Evolutionary conservation across 2,888 invertebrate genomes (phyloP).

Genomic region (Drosophila mercatorum): DNA sequence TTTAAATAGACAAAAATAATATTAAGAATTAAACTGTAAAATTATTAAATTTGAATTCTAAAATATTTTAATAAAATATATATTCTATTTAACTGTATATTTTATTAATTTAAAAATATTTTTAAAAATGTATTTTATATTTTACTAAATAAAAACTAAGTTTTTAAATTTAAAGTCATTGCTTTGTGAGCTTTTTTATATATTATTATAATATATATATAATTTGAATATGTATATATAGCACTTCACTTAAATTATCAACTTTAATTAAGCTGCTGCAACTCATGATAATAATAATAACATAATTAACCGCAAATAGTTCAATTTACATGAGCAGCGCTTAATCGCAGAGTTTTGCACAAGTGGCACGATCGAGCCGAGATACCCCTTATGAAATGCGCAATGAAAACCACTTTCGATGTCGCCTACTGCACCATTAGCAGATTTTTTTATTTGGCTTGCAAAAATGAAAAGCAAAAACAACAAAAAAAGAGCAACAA

Average conservation of each 20-base stretch:
- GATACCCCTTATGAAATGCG: constrained; percentile 37
- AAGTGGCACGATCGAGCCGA: constrained; percentile 15
- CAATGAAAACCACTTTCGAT: constrained; percentile 68
- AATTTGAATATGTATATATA: neutral
- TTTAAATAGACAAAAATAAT: no score
- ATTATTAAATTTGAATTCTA: no score
- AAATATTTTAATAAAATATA: no score
- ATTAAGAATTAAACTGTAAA: no score
- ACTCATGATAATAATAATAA: no score
- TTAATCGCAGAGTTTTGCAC: constrained; percentile 1
- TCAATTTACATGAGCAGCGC: constrained; percentile 16
- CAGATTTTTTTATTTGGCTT: constrained; percentile 50
- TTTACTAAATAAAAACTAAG: no score
- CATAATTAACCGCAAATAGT: constrained; percentile 17
- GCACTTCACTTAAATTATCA: neutral
- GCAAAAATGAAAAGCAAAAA: constrained; percentile 15
- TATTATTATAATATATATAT: neutral
- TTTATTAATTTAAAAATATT: no score
- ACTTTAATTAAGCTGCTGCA: neutral
- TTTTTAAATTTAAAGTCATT: no score
- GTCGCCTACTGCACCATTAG: constrained; percentile 69
- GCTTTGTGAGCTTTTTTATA: no score
- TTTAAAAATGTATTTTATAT: no score
- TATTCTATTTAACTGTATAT: no score
- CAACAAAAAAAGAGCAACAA: neutral